Conservation (phyloP, 53 echinoderm and acorn worm genomes). For the Hippasteria phrygiana region DNA sequence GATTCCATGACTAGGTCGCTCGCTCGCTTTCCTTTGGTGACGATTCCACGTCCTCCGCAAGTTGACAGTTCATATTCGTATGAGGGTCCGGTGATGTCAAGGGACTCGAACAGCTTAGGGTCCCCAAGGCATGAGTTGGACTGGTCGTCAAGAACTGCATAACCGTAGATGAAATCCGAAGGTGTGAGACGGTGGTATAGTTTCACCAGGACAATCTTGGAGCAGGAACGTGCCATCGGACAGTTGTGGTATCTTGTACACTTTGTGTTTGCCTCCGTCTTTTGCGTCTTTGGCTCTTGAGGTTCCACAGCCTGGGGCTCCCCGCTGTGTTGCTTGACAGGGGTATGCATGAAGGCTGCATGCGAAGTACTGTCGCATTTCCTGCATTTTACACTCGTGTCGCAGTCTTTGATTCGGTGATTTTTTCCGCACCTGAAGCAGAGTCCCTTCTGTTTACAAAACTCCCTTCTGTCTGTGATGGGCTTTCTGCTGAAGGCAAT, state of each 20-base stretch:
- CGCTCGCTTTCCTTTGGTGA: conserved; percentile 25
- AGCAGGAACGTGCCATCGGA: conserved; percentile 38
- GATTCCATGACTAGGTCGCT: conserved; percentile 48
- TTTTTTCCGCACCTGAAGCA: not conserved
- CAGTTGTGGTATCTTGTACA: conserved; percentile 56
- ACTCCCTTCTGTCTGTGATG: conserved; percentile 1
- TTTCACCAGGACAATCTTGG: conserved; percentile 63
- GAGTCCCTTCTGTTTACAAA: conserved; percentile 2
- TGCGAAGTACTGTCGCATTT: not conserved
- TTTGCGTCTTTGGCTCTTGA: not conserved
- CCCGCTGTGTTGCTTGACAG: not conserved
- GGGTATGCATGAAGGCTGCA: conserved; percentile 30
- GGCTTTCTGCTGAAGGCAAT: conserved; percentile 8
- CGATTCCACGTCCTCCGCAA: conserved; percentile 32
- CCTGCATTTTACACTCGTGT: not conserved
- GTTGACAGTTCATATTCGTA: conserved; percentile 64
- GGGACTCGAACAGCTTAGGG: conserved; percentile 40
- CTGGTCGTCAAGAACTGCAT: conserved; percentile 67
- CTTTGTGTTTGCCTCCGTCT: conserved; percentile 43
- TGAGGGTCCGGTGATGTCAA: conserved; percentile 25
- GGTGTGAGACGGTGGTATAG: conserved; percentile 48
- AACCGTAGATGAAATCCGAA: conserved; percentile 40
- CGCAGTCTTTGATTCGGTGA: conserved; percentile 9
- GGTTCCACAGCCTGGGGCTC: not conserved
- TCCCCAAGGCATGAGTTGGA: conserved; percentile 58